These are phyloP conservation scores for Callipepla californica DNA, from an alignment of 2,113 vertebrate genomes.

Conservation along the genomic window DNA sequence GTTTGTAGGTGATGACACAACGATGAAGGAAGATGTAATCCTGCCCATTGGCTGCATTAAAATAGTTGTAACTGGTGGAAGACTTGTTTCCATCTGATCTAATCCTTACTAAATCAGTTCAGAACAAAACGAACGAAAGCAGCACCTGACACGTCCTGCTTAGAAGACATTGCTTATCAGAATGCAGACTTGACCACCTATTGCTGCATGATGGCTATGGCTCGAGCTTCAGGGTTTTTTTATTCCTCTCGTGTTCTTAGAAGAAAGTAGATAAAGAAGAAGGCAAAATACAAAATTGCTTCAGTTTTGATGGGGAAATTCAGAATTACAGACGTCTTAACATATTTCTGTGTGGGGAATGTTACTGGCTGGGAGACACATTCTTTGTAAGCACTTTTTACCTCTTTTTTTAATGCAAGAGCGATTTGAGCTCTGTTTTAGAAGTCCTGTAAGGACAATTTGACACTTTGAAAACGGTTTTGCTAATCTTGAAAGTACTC, in stretches of 20 bases:
- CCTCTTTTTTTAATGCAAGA: neutral
- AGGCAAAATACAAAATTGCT: neutral
- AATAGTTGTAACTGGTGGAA: neutral
- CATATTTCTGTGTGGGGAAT: neutral
- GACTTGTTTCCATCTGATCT: neutral
- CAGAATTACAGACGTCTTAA: neutral
- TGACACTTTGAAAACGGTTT: neutral
- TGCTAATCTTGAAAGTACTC: neutral
- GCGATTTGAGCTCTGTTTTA: slow-evolving; percentile 29
- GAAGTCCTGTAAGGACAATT: neutral
- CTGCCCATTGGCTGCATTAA: neutral
- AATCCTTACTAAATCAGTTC: neutral
- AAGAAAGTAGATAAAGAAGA: neutral
- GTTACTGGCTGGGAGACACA: neutral
- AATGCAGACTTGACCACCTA: neutral
- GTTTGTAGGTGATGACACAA: neutral
- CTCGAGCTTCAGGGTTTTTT: neutral
- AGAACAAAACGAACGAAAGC: neutral
- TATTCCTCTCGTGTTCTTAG: neutral
- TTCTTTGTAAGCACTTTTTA: neutral
- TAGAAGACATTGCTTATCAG: neutral
- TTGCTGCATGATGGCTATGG: neutral
- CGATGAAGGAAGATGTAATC: neutral
- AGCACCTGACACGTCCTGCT: neutral
- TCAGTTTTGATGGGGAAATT: neutral